Conservation (phyloP, 2,113 vertebrate species). For the Vidua chalybeata region DNA sequence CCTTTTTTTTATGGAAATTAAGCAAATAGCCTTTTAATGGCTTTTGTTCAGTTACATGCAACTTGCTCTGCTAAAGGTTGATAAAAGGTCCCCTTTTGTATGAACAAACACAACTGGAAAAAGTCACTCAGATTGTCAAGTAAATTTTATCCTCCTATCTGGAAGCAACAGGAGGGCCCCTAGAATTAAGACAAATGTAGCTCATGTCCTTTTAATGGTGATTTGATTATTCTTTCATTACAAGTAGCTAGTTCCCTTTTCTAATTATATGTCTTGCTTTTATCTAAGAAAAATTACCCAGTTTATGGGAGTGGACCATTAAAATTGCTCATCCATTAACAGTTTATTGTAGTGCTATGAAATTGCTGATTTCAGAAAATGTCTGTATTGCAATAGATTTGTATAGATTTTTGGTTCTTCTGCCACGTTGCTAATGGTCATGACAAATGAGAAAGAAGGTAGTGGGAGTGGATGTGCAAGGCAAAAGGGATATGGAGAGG, state of each 20-base stretch:
- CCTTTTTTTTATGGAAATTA: background rate
- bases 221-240: constrained; percentile 53
- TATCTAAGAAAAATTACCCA: constrained; percentile 23
- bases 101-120: background rate
- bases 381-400: background rate
- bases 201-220: constrained; percentile 32
- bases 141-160: background rate
- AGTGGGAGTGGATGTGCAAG: background rate
- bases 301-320: background rate
- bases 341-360: background rate
- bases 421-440: background rate
- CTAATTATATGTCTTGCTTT: constrained; percentile 48
- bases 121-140: background rate
- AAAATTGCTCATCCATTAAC: background rate
- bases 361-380: background rate
- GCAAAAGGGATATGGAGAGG: background rate
- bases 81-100: background rate
- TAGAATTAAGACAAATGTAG: constrained; percentile 45
- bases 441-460: background rate
- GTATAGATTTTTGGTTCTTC: background rate
- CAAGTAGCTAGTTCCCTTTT: constrained; percentile 40
- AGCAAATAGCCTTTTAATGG: background rate
- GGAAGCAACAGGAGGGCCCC: background rate
- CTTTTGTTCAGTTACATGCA: background rate
- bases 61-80: background rate